A percentile compares a stretch with the other conserved stretches of the same genome.
Conservation (phyloP, 2,113 vertebrate genomes). For the Ibidorhyncha struthersii region DNA sequence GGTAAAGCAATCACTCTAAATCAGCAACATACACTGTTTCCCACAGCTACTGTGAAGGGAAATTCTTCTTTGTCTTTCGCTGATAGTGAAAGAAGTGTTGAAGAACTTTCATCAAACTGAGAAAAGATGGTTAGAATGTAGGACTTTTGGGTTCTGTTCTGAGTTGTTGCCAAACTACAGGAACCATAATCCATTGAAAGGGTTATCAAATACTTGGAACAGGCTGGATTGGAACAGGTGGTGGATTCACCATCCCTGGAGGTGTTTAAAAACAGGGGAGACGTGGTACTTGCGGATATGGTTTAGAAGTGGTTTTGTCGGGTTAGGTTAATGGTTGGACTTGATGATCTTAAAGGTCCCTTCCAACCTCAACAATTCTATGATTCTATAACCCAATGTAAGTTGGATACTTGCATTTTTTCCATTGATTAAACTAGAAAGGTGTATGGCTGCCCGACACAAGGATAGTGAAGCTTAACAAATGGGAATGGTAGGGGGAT, state of each 20-base stretch:
- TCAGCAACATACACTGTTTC: background rate
- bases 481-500: background rate
- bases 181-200: background rate
- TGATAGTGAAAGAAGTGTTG: background rate
- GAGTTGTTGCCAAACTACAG: background rate
- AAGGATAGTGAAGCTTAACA: background rate
- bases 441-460: background rate
- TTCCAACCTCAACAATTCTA: no score
- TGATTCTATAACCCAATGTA: no score
- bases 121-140: background rate
- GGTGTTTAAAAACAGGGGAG: no score
- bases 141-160: background rate
- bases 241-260: no score
- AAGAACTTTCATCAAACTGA: background rate
- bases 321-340: no score
- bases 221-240: no score
- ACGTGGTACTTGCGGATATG: no score
- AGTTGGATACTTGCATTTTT: background rate
- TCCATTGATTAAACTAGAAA: background rate
- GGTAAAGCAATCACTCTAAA: background rate
- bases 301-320: no score
- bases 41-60: background rate
- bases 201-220: no score
- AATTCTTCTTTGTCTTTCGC: background rate
- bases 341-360: no score